Base-by-base conservation (phyloP, 2,113 vertebrate genomes). In the Ascaphus truei region DNA sequence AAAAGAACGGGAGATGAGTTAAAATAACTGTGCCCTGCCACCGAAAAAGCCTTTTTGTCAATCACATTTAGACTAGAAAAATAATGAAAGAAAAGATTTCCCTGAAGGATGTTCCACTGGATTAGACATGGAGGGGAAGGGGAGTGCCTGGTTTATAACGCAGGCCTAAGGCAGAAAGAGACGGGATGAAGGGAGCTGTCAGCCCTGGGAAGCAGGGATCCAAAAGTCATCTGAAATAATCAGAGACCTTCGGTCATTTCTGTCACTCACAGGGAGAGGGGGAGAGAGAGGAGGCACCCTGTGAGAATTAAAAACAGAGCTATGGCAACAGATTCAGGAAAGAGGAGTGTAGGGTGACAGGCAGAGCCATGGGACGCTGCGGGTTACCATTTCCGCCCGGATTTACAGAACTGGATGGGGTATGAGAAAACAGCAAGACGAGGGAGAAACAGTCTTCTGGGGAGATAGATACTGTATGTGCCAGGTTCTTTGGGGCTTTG, bases 21-120 rank as follows among this genome's bases (percentile, higher is more conserved):
- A 69, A 51, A 69, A 69, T 51, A 69, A 69, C 66, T 15, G 66
- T 69, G 66, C 27, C 50, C 66, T 18, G 55, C 66, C 55, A 60
- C 43, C 34, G 66, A 60, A 39, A 69, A 69, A 69, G 41, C 66
- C 56, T 60, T 69, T 69, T 60, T 60, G 66, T 69, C 66, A 69
- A 69, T 69, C 66, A 69, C 55, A 69, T 69, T 69, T 69, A 60
- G 55, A 51, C 55, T 51, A 58, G 62, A 69, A 69, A 69, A 58
- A 69, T 69, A 69, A 69, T 69, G 66, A 60, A 69, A 69, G 66
- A 69, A 69, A 39, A 69, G 56, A 69, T 60, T 69, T 69, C 66
- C 66, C 66, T 13, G 41, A 69, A 69, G 66, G 66, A 69, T 69
- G 55, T 69, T 69, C 66, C 66, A 69, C 22, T 69, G 66, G 56